Evolutionary conservation across 2,797 vertebrate genomes (phyloP).

Genomic region (Streptopelia turtur): DNA sequence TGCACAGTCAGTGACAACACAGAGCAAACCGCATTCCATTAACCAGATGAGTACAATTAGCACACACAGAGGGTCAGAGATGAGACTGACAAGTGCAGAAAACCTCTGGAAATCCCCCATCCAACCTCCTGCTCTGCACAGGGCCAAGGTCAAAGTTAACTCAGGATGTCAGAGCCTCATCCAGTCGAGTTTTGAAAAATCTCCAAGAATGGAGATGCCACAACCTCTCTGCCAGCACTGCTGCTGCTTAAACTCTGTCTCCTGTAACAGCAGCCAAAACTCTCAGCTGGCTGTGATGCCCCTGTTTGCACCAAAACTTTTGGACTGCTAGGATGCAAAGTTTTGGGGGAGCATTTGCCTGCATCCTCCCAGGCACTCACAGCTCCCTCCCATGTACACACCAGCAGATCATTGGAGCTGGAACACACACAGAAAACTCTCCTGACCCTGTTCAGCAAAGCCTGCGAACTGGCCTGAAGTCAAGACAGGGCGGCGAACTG

Average conservation of each 20-base stretch:
- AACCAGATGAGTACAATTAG: neutral
- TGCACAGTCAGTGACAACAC: accelerated
- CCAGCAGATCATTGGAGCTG: accelerated
- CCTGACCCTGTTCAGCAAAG: accelerated
- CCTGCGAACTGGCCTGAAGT: neutral
- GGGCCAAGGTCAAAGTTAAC: neutral
- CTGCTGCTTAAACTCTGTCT: neutral
- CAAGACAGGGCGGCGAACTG: neutral
- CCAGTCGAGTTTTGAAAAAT: neutral
- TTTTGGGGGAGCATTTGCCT: neutral
- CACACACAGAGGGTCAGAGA: accelerated
- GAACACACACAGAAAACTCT: neutral
- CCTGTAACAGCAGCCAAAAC: no score
- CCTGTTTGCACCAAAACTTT: neutral
- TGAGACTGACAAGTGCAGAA: neutral
- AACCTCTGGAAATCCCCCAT: neutral
- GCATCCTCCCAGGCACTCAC: accelerated
- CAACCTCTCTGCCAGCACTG: neutral
- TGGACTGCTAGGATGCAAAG: neutral
- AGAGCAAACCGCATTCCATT: accelerated
- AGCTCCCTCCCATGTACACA: neutral
- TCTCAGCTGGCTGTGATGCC: neutral
- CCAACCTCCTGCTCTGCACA: neutral
- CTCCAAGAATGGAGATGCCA: neutral
- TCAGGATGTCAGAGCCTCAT: neutral